These are phyloP conservation scores for Lissonota sp. DNA, from an alignment of 2,888 invertebrate species.

Conservation along the genomic window DNA sequence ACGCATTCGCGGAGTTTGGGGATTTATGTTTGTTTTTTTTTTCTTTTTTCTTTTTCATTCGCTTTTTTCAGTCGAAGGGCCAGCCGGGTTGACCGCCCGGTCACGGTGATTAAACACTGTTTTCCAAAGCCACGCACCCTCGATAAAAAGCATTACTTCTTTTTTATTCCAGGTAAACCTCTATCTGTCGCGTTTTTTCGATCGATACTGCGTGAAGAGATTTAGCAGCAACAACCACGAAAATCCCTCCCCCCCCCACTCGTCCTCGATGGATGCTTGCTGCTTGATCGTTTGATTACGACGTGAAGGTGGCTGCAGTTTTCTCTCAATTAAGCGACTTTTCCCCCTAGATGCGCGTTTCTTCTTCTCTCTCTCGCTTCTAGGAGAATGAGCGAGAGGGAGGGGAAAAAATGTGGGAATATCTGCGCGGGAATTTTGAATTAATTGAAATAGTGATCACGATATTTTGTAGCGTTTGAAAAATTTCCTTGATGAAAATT, in stretches of 20 bases:
- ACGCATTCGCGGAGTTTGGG: neutral
- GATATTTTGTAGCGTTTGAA: too few species aligned
- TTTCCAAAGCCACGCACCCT: constrained; percentile 31
- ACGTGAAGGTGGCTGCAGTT: too few species aligned
- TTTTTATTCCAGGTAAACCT: constrained; percentile 34
- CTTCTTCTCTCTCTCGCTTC: too few species aligned
- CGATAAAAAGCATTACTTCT: constrained; percentile 39
- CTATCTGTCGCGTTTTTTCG: constrained; percentile 36
- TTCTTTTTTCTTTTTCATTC: constrained; percentile 13
- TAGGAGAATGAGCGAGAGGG: too few species aligned
- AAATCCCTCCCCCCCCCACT: too few species aligned
- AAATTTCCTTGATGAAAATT: too few species aligned
- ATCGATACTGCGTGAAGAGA: constrained; percentile 47
- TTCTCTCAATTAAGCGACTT: too few species aligned
- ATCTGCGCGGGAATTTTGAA: too few species aligned
- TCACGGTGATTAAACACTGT: constrained; percentile 16
- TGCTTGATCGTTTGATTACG: neutral
- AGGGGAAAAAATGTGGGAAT: too few species aligned
- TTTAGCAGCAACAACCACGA: neutral
- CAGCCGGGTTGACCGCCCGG: constrained; percentile 39
- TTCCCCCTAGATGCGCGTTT: too few species aligned
- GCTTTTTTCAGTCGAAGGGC: constrained; percentile 3
- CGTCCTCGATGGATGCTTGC: neutral
- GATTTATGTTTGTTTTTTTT: neutral
- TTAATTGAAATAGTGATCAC: too few species aligned